These are phyloP conservation scores for Cheilosia soror DNA, from an alignment of 2,888 invertebrate species.

Conservation along the genomic window DNA sequence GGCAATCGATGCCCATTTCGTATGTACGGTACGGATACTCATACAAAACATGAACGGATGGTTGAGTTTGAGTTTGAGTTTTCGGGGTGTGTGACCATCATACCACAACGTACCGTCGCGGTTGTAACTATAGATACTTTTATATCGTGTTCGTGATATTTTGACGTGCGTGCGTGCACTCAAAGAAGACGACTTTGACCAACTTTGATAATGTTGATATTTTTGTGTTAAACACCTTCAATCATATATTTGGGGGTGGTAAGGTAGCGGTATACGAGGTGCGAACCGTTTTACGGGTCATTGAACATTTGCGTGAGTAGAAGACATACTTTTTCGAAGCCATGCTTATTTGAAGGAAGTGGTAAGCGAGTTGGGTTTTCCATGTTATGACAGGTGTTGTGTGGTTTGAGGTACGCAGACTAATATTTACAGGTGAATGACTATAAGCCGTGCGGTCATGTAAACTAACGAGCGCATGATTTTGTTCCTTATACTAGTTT, in stretches of 20 bases:
- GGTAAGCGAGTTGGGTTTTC: slow-evolving; percentile 21
- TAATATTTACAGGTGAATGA: background rate
- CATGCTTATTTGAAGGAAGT: slow-evolving; percentile 34
- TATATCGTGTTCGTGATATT: slow-evolving; percentile 21
- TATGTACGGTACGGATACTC: slow-evolving; percentile 25
- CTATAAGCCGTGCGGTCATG: background rate
- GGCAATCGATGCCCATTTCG: slow-evolving; percentile 65
- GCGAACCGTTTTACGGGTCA: slow-evolving; percentile 66
- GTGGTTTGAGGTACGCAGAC: background rate
- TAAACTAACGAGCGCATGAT: no score
- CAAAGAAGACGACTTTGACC: slow-evolving; percentile 59
- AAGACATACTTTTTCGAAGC: slow-evolving; percentile 29
- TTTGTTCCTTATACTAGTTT: no score
- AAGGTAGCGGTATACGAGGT: slow-evolving; percentile 59
- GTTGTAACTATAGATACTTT: slow-evolving; percentile 7
- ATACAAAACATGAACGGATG: slow-evolving; percentile 40
- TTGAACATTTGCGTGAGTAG: slow-evolving; percentile 63
- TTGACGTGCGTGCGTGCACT: slow-evolving; percentile 52
- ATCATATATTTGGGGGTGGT: slow-evolving; percentile 47
- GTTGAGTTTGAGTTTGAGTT: slow-evolving; percentile 20
- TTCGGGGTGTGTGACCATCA: slow-evolving; percentile 55
- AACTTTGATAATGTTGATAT: slow-evolving; percentile 55
- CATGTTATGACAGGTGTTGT: slow-evolving; percentile 15
- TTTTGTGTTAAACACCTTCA: slow-evolving; percentile 46
- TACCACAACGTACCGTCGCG: slow-evolving; percentile 9